Evolutionary conservation across 2,113 vertebrate species (phyloP), one percentile per base, ranked within the genome.

Genomic region (Eublepharis macularius): DNA sequence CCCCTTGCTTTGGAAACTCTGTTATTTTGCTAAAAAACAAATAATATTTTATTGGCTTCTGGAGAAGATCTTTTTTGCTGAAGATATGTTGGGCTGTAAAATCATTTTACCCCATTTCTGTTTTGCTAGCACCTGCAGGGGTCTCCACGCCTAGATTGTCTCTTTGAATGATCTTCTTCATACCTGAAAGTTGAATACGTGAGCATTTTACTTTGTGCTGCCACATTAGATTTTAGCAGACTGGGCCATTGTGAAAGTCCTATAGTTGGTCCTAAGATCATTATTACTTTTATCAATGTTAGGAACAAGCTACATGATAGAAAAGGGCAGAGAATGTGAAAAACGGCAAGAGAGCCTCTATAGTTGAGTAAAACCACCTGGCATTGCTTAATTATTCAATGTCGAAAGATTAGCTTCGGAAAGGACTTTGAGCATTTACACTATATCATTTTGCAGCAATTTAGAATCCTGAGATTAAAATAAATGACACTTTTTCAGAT

Each of bases 401-500:
- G 13, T 43, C 9, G 17, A 63, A 43, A 29, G 36, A 43, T 32
- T 4, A 45, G 39, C 14, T 80, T 60, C 43, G 43, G 57, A 14
- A n/a, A 80, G 39, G 29, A 65, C 24, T 65, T 80, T 65, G 39
- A 49, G 45, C 65, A 84, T 89, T 84, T 77, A 45, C 24, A 70
- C 51, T 82, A 9, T 0, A 81, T 14, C 54, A 4, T 1, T 5
- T 39, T 78, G 83, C 11, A 76, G 60, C 29, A 57, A 43, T 86
- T 85, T 85, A 51, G 84, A 89, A 91, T 57, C 4, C 73, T 70
- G 78, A 13, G 65, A 82, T 69, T 76, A 72, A 84, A 45, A 76
- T 82, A 84, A 41, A 77, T 84, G 86, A 82, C 74, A 91, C 88
- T 90, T 89, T 85, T 88, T 80, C 65, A 85, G 89, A 51, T 88